Evolutionary conservation across 2,113 vertebrate species (phyloP), one percentile per base, ranked within the genome.

Genomic region (Trinectes maculatus): DNA sequence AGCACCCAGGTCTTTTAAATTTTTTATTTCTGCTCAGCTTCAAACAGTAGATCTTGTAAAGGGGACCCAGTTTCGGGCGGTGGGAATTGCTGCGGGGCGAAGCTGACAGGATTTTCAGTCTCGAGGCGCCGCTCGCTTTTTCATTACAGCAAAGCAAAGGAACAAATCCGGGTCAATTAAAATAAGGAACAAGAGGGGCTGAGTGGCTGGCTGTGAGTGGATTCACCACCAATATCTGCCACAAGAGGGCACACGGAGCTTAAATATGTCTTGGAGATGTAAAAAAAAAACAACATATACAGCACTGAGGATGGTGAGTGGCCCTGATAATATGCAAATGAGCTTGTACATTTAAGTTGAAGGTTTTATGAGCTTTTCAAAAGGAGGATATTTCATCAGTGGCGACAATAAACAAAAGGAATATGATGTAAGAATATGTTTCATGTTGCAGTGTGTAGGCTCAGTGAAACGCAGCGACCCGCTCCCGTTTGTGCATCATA

Each of bases 91-190:
- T 91, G 82, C 82, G 15, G 87, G 89, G 85, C 61, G 57, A 80
- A 81, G 83, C 88, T 91, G 89, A 91, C 87, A 89, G 87, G 84
- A 83, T 85, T 83, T 72, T 80, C 75, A 52, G 80, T 92, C 89
- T 90, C 88, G 52, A 84, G 89, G 85, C 87, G 59, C 77, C 69
- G 81, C 69, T 54, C 65, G 24, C 80, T 83, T 85, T 89, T 91
- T 92, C 83, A 85, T 89, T 89, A 88, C 83, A 80, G 87, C 75
- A 74, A 84, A 85, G 81, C 82, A 90, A 85, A 85, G 77, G 79
- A 86, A 89, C 87, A 88, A 88, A 92, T 92, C 86, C 90, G 92
- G 90, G 91, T 91, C 89, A 92, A 89, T 91, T 89, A 88, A 85
- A 91, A 81, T 72, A 83, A 84, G 80, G 79, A 81, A 73, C 60